A percentile compares a stretch with the other conserved stretches of the same genome.
Evolutionary conservation across 2,113 vertebrate genomes (phyloP).

Genomic region (Takifugu bimaculatus): DNA sequence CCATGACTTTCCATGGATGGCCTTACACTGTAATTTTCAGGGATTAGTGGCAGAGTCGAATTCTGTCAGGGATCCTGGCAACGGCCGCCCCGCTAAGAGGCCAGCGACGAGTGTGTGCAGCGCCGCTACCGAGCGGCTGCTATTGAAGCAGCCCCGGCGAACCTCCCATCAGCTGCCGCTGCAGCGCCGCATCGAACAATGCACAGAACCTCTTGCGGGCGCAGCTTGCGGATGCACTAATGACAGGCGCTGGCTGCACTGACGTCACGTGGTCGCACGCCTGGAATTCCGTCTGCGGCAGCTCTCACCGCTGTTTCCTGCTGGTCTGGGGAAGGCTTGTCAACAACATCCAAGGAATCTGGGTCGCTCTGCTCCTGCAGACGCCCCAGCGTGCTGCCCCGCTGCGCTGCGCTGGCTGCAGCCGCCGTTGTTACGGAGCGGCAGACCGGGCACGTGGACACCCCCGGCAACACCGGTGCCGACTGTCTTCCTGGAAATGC

Average conservation of each 20-base stretch:
- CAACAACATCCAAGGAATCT: constrained; percentile 53
- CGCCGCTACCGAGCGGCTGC: constrained; percentile 34
- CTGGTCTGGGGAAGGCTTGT: constrained; percentile 61
- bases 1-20: constrained; percentile 58
- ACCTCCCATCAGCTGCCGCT: constrained; percentile 36
- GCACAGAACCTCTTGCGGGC: constrained; percentile 42
- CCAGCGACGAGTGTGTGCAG: not conserved
- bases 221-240: constrained; percentile 66
- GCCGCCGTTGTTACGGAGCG: too few species aligned
- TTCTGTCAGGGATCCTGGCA: constrained; percentile 53
- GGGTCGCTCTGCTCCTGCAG: constrained; percentile 14
- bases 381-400: not conserved
- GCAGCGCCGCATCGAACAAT: constrained; percentile 25
- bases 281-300: constrained; percentile 69
- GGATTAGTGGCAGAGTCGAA: constrained; percentile 65
- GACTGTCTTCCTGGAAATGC: too few species aligned
- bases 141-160: constrained; percentile 42
- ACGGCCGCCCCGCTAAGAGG: constrained; percentile 24
- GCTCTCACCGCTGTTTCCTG: constrained; percentile 56
- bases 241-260: constrained; percentile 68
- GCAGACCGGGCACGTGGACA: too few species aligned
- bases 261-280: constrained; percentile 69
- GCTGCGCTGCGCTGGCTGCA: too few species aligned
- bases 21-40: constrained; percentile 70
- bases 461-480: too few species aligned